A percentile compares a stretch with the other conserved stretches of the same genome.
Evolutionary conservation across 30 jellyfish, hydroid and myxozoan species (phyloP).

Genomic region (Calvadosia cruxmelitensis): DNA sequence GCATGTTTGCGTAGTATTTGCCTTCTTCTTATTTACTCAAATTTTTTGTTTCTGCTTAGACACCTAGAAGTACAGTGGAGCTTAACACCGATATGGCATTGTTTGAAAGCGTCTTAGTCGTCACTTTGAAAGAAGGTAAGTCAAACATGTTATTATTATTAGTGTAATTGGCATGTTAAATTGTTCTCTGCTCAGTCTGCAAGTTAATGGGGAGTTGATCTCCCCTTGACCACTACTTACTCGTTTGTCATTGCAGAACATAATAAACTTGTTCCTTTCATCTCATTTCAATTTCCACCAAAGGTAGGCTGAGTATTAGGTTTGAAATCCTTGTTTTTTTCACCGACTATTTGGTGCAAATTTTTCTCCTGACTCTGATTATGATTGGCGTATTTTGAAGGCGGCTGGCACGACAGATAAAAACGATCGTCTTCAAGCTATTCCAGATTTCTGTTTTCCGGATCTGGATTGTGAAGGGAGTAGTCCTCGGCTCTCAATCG

Average conservation of each 20-base stretch:
- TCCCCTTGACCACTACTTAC: background rate
- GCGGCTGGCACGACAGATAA: background rate
- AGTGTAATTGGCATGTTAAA: too few relatives aligned
- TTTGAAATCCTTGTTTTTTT: background rate
- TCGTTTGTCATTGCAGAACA: conserved; percentile 11
- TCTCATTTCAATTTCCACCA: conserved; percentile 74
- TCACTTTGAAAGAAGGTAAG: conserved; percentile 52
- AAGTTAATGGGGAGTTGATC: too few relatives aligned
- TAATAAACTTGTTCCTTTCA: conserved; percentile 46
- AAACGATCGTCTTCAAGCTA: conserved; percentile 5
- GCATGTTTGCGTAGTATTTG: too few relatives aligned
- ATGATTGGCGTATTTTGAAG: too few relatives aligned
- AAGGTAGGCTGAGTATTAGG: conserved; percentile 28
- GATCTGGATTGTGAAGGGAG: conserved; percentile 29
- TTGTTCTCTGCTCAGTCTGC: too few relatives aligned
- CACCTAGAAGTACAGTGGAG: conserved; percentile 7
- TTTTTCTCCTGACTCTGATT: too few relatives aligned
- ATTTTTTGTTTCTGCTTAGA: too few relatives aligned
- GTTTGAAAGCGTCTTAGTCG: conserved; percentile 69
- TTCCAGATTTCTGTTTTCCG: conserved; percentile 86
- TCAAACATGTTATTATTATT: too few relatives aligned
- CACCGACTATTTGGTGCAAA: too few relatives aligned
- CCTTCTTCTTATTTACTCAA: too few relatives aligned
- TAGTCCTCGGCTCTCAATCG: conserved; percentile 4
- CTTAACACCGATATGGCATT: conserved; percentile 34